Evolutionary conservation across 1,140 invertebrate species (phyloP).

Genomic region (Rhopalosiphum maidis): DNA sequence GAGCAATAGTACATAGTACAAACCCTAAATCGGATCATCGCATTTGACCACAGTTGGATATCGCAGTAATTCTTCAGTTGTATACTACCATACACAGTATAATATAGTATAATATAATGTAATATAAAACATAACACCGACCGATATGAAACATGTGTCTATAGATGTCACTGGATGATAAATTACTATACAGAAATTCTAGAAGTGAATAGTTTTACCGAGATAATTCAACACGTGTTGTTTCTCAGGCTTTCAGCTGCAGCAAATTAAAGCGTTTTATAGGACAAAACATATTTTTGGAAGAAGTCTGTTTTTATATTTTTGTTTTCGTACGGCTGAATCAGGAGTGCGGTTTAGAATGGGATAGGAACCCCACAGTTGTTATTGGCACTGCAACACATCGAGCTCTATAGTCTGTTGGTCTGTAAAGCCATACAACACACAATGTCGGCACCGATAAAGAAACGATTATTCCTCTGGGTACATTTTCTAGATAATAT

Average conservation of each 20-base stretch:
- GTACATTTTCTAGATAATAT: not conserved
- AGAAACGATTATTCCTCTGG: slow-evolving; percentile 5
- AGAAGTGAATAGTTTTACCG: not conserved
- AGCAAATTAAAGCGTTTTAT: not conserved
- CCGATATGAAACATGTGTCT: slow-evolving; percentile 8
- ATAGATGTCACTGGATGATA: not conserved
- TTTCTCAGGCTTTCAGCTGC: not conserved
- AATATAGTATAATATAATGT: not conserved
- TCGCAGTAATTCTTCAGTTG: not conserved
- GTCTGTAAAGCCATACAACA: not conserved
- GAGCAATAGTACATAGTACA: not conserved
- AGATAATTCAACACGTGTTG: not conserved
- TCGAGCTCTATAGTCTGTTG: not conserved
- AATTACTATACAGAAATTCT: not conserved
- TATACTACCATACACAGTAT: not conserved
- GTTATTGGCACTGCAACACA: not conserved
- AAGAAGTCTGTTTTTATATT: not conserved
- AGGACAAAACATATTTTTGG: slow-evolving; percentile 6
- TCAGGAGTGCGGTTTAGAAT: not conserved
- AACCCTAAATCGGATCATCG: not conserved
- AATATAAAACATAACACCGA: not conserved
- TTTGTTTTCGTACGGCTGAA: not conserved
- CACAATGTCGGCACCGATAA: not conserved
- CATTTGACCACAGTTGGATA: slow-evolving; percentile 5
- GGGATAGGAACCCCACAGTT: not conserved